phyloP scores from a whole-genome alignment of 2,888 invertebrate species.

The Epinotia ramella region DNA sequence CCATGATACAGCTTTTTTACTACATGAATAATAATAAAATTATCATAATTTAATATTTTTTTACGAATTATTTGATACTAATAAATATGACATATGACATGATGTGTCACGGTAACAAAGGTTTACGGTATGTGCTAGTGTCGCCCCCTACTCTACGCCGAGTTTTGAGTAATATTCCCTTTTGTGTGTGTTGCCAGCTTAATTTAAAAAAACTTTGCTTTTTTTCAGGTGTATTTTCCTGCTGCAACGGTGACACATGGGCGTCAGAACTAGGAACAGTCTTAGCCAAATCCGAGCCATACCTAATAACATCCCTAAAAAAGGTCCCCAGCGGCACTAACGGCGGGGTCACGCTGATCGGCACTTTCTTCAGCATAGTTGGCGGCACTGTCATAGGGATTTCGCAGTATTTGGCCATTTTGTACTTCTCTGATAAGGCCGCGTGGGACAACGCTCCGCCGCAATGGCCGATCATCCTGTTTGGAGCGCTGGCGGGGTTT shows the following conservation, averaged over 20 bases:
- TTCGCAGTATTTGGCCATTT: constrained; percentile 88
- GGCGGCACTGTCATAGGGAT: constrained; percentile 91
- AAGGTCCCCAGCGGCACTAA: constrained; percentile 95
- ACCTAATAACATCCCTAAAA: constrained; percentile 89
- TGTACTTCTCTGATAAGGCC: constrained; percentile 86
- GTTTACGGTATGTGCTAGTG: too few species aligned
- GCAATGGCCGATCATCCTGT: constrained; percentile 92
- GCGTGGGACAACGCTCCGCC: constrained; percentile 86
- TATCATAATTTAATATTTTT: too few species aligned
- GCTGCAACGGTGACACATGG: constrained; percentile 96
- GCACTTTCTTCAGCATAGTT: constrained; percentile 84
- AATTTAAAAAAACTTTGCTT: neutral
- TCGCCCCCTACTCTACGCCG: too few species aligned
- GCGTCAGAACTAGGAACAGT: constrained; percentile 95
- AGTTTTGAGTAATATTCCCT: too few species aligned
- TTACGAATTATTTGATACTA: too few species aligned
- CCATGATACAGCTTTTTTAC: too few species aligned
- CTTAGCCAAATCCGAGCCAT: constrained; percentile 87
- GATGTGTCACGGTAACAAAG: too few species aligned
- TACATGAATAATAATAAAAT: too few species aligned
- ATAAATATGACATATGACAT: too few species aligned
- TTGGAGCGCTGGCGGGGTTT: constrained; percentile 90
- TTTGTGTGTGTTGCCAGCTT: neutral
- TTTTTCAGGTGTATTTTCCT: constrained; percentile 88
- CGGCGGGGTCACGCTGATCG: constrained; percentile 91